A percentile compares a stretch with the other conserved stretches of the same genome.
phyloP scores from a whole-genome alignment of 2,113 vertebrate species.

The Corythoichthys haematopterus region DNA sequence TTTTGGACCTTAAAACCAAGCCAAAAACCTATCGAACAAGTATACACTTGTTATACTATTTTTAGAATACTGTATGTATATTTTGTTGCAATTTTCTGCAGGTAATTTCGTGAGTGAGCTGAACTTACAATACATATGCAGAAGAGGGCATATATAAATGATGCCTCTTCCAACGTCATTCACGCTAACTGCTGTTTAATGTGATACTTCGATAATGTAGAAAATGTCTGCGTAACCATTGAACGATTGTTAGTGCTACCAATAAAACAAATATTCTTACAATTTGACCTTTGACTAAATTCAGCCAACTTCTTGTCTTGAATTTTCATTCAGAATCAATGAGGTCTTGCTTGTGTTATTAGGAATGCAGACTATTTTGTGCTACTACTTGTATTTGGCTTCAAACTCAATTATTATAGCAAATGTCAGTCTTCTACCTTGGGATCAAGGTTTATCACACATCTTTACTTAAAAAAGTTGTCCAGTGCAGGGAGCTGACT shows the following conservation, averaged over 20 bases:
- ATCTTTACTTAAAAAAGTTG: constrained; percentile 43
- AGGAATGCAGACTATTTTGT: background rate
- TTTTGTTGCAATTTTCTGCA: too few species aligned
- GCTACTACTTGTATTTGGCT: background rate
- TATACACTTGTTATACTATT: too few species aligned
- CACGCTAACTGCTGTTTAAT: background rate
- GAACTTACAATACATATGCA: too few species aligned
- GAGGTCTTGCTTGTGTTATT: background rate
- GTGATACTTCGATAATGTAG: background rate
- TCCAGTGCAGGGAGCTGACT: constrained; percentile 27
- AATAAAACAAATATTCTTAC: background rate
- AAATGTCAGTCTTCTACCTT: constrained; percentile 1
- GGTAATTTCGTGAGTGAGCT: too few species aligned
- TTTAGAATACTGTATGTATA: too few species aligned
- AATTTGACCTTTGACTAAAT: background rate
- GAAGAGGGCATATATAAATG: too few species aligned
- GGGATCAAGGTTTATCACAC: constrained; percentile 31
- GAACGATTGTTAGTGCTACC: background rate
- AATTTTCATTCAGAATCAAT: background rate
- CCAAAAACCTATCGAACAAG: too few species aligned
- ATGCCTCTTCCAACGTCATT: too few species aligned
- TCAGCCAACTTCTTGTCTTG: background rate
- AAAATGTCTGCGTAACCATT: background rate
- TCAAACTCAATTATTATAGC: background rate
- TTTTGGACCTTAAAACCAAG: too few species aligned